phyloP scores from a whole-genome alignment of 2,888 invertebrate genomes.

The Drosophila parthenogenetica region DNA sequence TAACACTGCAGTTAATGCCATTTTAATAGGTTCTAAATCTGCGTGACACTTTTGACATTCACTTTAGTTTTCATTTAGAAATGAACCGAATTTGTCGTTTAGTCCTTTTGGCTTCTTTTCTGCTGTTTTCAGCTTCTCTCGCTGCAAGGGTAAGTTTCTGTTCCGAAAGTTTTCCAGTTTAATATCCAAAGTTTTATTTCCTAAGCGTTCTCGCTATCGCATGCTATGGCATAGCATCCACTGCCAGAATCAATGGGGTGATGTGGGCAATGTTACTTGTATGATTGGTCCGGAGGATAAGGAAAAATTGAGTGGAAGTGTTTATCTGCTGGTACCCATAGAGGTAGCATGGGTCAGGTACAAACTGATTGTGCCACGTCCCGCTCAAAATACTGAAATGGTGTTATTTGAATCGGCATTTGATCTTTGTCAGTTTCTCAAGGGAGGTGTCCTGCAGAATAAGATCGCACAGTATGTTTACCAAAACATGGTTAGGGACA shows the following conservation, averaged over 20 bases:
- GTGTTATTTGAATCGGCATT: conserved; percentile 16
- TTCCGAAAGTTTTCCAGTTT: neutral
- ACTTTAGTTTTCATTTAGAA: conserved; percentile 9
- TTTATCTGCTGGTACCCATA: neutral
- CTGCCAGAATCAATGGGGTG: conserved; percentile 7
- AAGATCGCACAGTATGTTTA: conserved; percentile 1
- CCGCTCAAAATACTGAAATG: conserved; percentile 20
- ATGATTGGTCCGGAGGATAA: conserved; percentile 6
- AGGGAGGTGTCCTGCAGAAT: conserved; percentile 4
- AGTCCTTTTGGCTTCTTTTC: neutral
- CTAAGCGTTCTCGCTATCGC: conserved; percentile 31
- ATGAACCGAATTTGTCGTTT: conserved; percentile 5
- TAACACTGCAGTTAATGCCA: neutral
- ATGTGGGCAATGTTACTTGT: conserved; percentile 3
- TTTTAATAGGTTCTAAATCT: neutral
- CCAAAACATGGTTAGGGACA: conserved; percentile 21
- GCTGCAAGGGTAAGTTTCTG: conserved; percentile 32
- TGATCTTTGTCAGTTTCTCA: conserved; percentile 26
- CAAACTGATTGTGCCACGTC: conserved; percentile 23
- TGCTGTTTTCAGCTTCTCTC: conserved; percentile 3
- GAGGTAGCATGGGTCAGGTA: neutral
- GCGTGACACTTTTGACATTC: neutral
- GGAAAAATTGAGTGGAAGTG: neutral
- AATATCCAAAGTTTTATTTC: neutral
- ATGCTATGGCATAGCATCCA: conserved; percentile 23